These are phyloP conservation scores for Orthonyx spaldingii DNA, from an alignment of 2,113 vertebrate species.

Conservation along the genomic window DNA sequence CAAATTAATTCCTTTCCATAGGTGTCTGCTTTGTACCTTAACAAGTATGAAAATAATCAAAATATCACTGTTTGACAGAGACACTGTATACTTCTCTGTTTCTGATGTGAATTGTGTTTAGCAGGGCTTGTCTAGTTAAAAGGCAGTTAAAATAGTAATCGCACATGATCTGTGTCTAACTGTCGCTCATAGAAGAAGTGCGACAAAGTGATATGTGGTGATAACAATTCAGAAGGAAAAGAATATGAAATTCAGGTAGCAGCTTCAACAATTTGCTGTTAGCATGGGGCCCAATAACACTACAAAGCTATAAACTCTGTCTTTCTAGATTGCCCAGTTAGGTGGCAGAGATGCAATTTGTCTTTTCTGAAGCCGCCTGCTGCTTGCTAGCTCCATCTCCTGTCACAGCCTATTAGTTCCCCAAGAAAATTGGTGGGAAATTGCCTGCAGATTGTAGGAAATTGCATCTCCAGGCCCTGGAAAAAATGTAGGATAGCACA, in stretches of 20 bases:
- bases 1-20: background rate
- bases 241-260: constrained; percentile 73
- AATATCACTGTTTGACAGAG: background rate
- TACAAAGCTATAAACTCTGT: constrained; percentile 79
- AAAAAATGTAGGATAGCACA: constrained; percentile 80
- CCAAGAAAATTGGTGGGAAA: constrained; percentile 84
- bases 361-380: constrained; percentile 79
- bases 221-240: constrained; percentile 69
- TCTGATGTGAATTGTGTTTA: constrained; percentile 44
- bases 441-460: constrained; percentile 85
- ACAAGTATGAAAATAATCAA: constrained; percentile 14
- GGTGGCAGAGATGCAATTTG: constrained; percentile 81
- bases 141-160: constrained; percentile 61
- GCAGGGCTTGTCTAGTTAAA: constrained; percentile 48
- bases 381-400: constrained; percentile 80
- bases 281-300: constrained; percentile 75
- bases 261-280: constrained; percentile 76
- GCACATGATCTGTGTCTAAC: constrained; percentile 39
- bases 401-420: constrained; percentile 85
- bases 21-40: background rate
- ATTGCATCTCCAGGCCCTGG: constrained; percentile 80
- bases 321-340: constrained; percentile 80
- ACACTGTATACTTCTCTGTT: constrained; percentile 27
- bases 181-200: constrained; percentile 31
- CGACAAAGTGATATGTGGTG: constrained; percentile 59